phyloP scores from a whole-genome alignment of 1,140 invertebrate genomes.

The Drosophila asahinai region DNA sequence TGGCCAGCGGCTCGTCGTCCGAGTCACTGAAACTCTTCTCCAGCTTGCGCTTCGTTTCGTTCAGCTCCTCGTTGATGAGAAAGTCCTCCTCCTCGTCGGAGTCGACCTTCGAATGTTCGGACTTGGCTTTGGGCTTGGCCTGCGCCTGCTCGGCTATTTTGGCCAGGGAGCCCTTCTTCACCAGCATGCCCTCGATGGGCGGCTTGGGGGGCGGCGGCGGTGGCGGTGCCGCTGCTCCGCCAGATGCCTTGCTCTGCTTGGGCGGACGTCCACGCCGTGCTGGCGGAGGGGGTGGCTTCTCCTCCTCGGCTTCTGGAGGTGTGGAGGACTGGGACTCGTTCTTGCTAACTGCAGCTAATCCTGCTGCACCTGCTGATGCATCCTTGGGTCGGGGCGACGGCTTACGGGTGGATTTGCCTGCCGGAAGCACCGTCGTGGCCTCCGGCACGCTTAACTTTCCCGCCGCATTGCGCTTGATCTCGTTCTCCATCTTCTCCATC shows the following conservation, averaged over 20 bases:
- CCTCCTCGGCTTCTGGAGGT: slow-evolving; percentile 20
- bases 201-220: slow-evolving; percentile 41
- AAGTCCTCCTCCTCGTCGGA: slow-evolving; percentile 82
- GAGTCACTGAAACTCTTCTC: slow-evolving; percentile 87
- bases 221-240: slow-evolving; percentile 3
- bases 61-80: slow-evolving; percentile 79
- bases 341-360: slow-evolving; percentile 8
- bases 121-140: slow-evolving; percentile 69
- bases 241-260: slow-evolving; percentile 52
- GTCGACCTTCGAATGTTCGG: slow-evolving; percentile 70
- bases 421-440: slow-evolving; percentile 26
- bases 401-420: slow-evolving; percentile 38
- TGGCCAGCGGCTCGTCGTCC: slow-evolving; percentile 87
- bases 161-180: slow-evolving; percentile 75
- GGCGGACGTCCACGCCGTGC: slow-evolving; percentile 71
- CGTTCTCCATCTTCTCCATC: slow-evolving; percentile 88
- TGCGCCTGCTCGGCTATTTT: slow-evolving; percentile 59
- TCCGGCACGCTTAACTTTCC: slow-evolving; percentile 52
- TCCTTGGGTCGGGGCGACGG: slow-evolving; percentile 32
- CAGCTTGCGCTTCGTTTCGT: slow-evolving; percentile 84
- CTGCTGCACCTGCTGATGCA: slow-evolving; percentile 4
- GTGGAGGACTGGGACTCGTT: slow-evolving; percentile 8
- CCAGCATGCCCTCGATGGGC: slow-evolving; percentile 80
- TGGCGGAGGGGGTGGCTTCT: slow-evolving; percentile 42
- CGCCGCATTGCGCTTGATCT: slow-evolving; percentile 86